These are phyloP conservation scores for Oscheius sp. DNA, from an alignment of 2,888 invertebrate genomes.

Conservation along the genomic window DNA sequence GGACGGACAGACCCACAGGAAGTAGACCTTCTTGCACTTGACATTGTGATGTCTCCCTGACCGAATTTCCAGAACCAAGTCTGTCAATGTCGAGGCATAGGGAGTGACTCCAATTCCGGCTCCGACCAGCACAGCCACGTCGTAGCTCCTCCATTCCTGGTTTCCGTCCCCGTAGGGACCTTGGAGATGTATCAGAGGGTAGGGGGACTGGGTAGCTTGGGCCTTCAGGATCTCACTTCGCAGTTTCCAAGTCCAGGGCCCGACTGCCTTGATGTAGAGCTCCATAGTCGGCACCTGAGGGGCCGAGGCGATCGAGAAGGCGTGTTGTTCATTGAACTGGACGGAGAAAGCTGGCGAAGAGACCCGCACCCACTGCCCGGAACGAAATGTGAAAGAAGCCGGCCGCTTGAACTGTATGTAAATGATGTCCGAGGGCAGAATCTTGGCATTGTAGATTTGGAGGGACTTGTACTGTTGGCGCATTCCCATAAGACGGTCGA, in stretches of 20 bases:
- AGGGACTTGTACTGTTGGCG: slow-evolving; percentile 77
- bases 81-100: slow-evolving; percentile 94
- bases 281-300: slow-evolving; percentile 94
- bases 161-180: slow-evolving; percentile 97
- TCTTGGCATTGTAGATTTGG: slow-evolving; percentile 91
- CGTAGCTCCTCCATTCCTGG: slow-evolving; percentile 86
- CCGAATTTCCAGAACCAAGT: slow-evolving; percentile 84
- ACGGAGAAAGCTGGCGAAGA: slow-evolving; percentile 92
- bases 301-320: slow-evolving; percentile 93
- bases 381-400: slow-evolving; percentile 87
- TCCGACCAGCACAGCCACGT: slow-evolving; percentile 94
- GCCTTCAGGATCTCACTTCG: slow-evolving; percentile 78
- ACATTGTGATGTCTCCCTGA: slow-evolving; percentile 90
- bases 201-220: slow-evolving; percentile 57
- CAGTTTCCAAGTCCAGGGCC: slow-evolving; percentile 93
- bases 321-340: slow-evolving; percentile 87
- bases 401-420: slow-evolving; percentile 91
- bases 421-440: slow-evolving; percentile 82
- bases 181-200: slow-evolving; percentile 80
- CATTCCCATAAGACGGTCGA: slow-evolving; percentile 85
- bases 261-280: slow-evolving; percentile 86
- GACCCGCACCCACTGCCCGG: slow-evolving; percentile 80
- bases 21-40: slow-evolving; percentile 94
- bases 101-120: slow-evolving; percentile 97
- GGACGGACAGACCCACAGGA: slow-evolving; percentile 96